These are phyloP conservation scores for Cinclus mexicanus DNA, from an alignment of 2,113 vertebrate genomes.

Conservation along the genomic window DNA sequence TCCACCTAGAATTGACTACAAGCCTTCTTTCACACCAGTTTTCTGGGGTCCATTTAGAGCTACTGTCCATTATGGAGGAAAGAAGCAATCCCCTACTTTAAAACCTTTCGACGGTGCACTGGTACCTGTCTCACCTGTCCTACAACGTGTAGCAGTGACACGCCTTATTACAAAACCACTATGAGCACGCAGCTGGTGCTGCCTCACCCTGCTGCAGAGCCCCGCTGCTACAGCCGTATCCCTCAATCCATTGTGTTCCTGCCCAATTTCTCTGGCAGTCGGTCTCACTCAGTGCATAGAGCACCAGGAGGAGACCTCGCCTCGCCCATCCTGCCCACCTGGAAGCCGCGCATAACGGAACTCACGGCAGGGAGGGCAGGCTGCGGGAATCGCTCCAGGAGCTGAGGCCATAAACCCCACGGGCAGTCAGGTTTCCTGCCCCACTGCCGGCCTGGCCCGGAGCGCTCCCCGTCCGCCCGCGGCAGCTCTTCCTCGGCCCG, in stretches of 20 bases:
- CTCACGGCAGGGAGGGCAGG: background rate
- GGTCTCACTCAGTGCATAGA: background rate
- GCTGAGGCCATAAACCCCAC: background rate
- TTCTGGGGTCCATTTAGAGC: background rate
- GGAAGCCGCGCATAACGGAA: fast-evolving
- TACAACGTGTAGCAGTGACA: fast-evolving
- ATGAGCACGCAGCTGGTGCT: fast-evolving
- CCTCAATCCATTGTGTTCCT: background rate
- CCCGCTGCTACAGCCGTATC: background rate
- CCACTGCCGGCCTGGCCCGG: background rate
- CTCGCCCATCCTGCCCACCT: background rate
- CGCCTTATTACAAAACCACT: background rate
- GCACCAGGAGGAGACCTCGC: fast-evolving
- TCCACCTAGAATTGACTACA: background rate
- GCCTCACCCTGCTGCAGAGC: background rate
- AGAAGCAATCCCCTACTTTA: background rate
- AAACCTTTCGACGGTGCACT: fast-evolving
- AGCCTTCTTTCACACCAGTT: background rate
- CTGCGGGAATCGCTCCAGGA: background rate
- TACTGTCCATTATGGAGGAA: background rate
- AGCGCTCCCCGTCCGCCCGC: background rate
- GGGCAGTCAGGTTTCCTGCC: background rate
- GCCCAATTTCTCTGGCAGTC: fast-evolving
- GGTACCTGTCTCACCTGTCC: too few relatives aligned
- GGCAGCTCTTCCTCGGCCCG: background rate